Evolutionary conservation across 2,888 invertebrate genomes (phyloP), one percentile per base, ranked within the genome.

Genomic region (Tipula helvola): DNA sequence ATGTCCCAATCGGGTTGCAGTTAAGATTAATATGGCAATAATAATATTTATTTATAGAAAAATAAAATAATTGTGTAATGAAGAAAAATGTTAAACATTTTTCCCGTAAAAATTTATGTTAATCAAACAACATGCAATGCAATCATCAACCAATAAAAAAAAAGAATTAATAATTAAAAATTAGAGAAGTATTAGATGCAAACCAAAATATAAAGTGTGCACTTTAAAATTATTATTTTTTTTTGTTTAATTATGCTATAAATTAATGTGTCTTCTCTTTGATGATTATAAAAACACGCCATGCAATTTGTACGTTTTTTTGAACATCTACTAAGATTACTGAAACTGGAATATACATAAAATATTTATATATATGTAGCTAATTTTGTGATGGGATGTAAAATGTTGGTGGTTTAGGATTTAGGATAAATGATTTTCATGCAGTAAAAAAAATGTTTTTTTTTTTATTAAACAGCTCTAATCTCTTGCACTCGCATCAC

Each of bases 91-190:
- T 28, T 71, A 8, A 71, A 71, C 71, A 71, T 71, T 84, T 84
- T 84, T 36, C 39, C 16, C 39, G 18, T 84, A 16, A 13, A 84
- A 84, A 83, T 39, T 18, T 71, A 28, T 71, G 71, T 71, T 84
- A 84, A 84, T 39, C n/a, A 84, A 39, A 84, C 84, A 84, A 84
- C 36, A 84, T 84, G 36, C 84, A 84, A 83, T 84, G 39, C 36
- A 84, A 84, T 39, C 84, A 39, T 39, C 84, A 84, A 84, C 41
- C 41, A 84, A 39, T 28, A 71, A 71, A 71, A 71, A 28, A 71
- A 71, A 18, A 28, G n/a, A 71, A 71, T 71, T 71, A 71, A 71
- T 71, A 18, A 71, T 71, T 71, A 39, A 39, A 71, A 18, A 28
- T 71, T 71, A 71, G 71, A 71, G 28, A 71, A 71, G 13, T 71